Base-by-base conservation (phyloP, 1,140 invertebrate genomes). In the Matsumurasca onukii region DNA sequence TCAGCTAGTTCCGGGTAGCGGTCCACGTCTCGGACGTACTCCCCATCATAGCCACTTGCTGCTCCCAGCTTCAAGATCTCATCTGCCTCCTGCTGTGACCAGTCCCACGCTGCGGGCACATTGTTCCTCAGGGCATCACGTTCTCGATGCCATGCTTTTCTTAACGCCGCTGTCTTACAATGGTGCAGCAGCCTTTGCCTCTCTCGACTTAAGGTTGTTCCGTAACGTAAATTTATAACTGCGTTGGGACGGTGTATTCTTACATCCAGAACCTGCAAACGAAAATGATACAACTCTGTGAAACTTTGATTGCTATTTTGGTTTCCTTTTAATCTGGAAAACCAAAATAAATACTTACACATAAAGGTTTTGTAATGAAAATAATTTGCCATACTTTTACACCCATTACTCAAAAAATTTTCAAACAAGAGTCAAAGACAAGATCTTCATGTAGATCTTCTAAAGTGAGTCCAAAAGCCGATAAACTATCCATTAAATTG, bases 131-230 rank as follows among this genome's bases (percentile, higher is more conserved):
- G 80, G 0, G 91, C 86, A 72, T 97, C 93, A 69, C 90, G 89
- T 77, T 98, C 94, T 45, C 91, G 82, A 70, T 92, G 90, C 96
- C 96, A 98, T 1, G 95, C 94, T 78, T 95, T 94, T 13, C 92
- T 82, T 17, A 95, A 86, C 0, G 95, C 94, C 20, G 90, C 86
- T 0, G 89, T 79, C 76, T 93, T 93, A 1, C 94, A 94, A 75
- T 97, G 94, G 75, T 94, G 91, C 69, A 97, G 79, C 20, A 98
- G 81, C 24, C 95, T 82, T 74, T 93, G 89, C 74, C 91, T 89
- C 77, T 98, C 95, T 72, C 94, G 89, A 65, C 93, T 91, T 1
- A 91, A 85, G 0, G 88, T 94, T 2, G 94, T 94, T 12, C 96
- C 96, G 78, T 98, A 98, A 0, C 91, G 84, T 64, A 93, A 77